Conservation (phyloP, 2,797 vertebrate genomes). For the Sternotherus odoratus region DNA sequence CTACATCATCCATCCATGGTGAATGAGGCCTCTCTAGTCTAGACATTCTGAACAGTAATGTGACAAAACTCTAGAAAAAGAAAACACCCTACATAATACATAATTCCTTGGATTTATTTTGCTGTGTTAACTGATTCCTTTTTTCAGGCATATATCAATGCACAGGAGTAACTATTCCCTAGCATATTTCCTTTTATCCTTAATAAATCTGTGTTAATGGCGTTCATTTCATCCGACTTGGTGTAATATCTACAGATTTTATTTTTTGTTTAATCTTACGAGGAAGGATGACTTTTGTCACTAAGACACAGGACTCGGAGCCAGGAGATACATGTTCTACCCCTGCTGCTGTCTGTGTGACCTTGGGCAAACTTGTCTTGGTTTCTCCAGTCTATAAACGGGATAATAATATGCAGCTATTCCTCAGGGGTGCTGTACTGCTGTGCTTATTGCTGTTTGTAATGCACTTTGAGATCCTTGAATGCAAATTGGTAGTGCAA, state of each 20-base stretch:
- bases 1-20: neutral
- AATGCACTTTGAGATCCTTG: neutral
- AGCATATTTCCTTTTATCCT: too few relatives aligned
- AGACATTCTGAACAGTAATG: neutral
- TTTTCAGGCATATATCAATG: neutral
- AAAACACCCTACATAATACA: neutral
- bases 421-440: neutral
- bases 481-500: neutral
- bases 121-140: neutral
- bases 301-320: neutral
- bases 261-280: neutral
- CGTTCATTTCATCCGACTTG: too few relatives aligned
- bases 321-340: too few relatives aligned
- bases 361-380: neutral
- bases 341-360: neutral
- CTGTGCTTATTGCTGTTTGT: neutral
- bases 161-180: neutral
- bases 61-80: neutral
- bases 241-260: neutral
- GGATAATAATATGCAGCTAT: neutral
- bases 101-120: neutral
- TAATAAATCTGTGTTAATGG: neutral
- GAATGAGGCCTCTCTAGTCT: neutral
- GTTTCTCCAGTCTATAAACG: neutral
- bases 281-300: neutral